Percentiles rank a stretch among this genome's conserved stretches.
Evolutionary conservation across 2,888 invertebrate species (phyloP).

Genomic region (Leuctra nigra): DNA sequence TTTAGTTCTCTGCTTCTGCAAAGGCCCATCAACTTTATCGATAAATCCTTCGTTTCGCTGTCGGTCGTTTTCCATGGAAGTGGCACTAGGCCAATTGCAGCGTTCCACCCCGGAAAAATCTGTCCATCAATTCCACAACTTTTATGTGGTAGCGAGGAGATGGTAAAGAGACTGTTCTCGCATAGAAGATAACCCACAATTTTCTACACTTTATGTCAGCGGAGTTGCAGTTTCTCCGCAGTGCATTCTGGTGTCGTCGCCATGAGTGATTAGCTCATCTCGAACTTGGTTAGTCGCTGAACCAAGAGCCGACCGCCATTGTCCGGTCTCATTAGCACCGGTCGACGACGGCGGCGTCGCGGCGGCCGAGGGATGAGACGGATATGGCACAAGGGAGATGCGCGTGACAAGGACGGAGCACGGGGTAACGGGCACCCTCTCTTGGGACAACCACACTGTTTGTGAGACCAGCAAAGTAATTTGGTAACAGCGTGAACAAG

Average conservation of each 20-base stretch:
- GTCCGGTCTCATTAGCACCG: not conserved
- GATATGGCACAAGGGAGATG: conserved; percentile 3
- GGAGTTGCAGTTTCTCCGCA: not conserved
- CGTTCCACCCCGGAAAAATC: conserved; percentile 12
- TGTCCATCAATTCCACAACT: conserved; percentile 9
- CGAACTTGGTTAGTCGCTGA: not conserved
- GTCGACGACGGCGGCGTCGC: not conserved
- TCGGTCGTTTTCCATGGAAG: conserved; percentile 15
- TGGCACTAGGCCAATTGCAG: conserved; percentile 18
- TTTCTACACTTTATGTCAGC: not conserved
- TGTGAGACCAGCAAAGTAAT: conserved; percentile 22
- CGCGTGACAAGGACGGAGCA: conserved; percentile 20
- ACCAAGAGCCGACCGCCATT: not conserved
- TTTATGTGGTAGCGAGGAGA: not conserved
- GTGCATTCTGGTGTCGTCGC: not conserved
- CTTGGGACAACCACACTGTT: conserved; percentile 19
- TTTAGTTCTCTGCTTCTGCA: conserved; percentile 9
- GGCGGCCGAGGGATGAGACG: not conserved
- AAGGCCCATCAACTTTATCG: conserved; percentile 19
- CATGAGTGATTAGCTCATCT: not conserved
- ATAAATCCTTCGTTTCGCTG: conserved; percentile 16
- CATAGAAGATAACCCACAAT: not conserved
- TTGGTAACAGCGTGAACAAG: conserved; percentile 21
- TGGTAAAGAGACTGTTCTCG: not conserved
- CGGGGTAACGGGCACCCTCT: conserved; percentile 18